These are phyloP conservation scores for Bryconaethiops microstoma DNA, from an alignment of 2,797 vertebrate species.

Conservation along the genomic window DNA sequence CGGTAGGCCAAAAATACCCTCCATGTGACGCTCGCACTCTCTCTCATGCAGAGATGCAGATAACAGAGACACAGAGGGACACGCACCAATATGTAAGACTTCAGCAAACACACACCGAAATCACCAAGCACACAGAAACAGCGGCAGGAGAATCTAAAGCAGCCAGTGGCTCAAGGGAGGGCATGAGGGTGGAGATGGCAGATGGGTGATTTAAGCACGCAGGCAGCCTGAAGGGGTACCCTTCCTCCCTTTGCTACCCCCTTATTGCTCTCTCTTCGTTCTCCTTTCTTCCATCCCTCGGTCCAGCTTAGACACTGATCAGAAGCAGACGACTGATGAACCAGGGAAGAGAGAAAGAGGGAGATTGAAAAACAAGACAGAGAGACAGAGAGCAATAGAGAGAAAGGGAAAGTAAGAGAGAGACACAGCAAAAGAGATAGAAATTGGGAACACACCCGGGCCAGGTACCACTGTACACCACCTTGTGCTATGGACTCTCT, in stretches of 20 bases:
- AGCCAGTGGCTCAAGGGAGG: constrained; percentile 21
- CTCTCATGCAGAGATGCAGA: constrained; percentile 10
- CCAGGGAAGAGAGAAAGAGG: constrained; percentile 17
- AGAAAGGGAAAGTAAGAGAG: not conserved
- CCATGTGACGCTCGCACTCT: not conserved
- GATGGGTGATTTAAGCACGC: constrained; percentile 57
- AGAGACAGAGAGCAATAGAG: not conserved
- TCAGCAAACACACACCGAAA: constrained; percentile 20
- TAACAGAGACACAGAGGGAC: not conserved
- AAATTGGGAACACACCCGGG: constrained; percentile 19
- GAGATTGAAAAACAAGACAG: not conserved
- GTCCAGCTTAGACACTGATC: constrained; percentile 44
- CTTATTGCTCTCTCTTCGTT: not conserved
- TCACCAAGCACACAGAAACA: constrained; percentile 13
- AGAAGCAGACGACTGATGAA: constrained; percentile 28
- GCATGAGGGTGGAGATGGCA: constrained; percentile 31
- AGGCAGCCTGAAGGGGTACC: constrained; percentile 51
- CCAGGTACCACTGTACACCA: not conserved
- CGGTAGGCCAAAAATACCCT: constrained; percentile 21
- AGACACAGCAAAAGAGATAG: not conserved
- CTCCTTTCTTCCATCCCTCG: constrained; percentile 5
- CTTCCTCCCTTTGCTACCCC: not conserved
- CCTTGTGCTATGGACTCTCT: not conserved
- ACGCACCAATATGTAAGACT: not conserved
- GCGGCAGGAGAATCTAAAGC: not conserved